Evolutionary conservation across 2,888 invertebrate genomes (phyloP), one percentile per base, ranked within the genome.

Genomic region (Brachyptera putata): DNA sequence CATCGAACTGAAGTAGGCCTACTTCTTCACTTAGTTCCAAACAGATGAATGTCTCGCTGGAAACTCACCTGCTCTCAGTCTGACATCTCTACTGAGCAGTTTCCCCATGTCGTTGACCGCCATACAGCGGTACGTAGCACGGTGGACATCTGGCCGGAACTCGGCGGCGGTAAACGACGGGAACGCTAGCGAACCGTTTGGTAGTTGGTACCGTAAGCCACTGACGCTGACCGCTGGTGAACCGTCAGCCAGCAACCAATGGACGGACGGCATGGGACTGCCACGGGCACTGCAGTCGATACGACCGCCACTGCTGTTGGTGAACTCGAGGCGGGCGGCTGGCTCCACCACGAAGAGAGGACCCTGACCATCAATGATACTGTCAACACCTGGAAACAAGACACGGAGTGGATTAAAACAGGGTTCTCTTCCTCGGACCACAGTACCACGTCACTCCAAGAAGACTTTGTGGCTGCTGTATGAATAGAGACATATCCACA

Each of bases 291-390:
- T 43, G 41, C 64, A 64, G 39, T 64, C 64, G n/a, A 64, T 50
- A 1, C 64, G 60, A 9, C 61, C 49, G 3, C 64, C 64, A 5
- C 60, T 56, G 46, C 56, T 56, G 64, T 64, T 64, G 22, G 60
- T 53, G 43, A 64, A 61, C 26, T 64, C 62, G 3, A 62, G 14
- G 11, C 60, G 50, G 1, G 60, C 41, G 2, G 64, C 57, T 5
- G 64, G 64, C 53, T 64, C 64, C 26, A 62, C 7, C 13, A 60
- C 50, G 46, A 64, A 57, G 30, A 64, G 39, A 3, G 64, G 64
- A 0, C 64, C 64, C 34, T 64, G 62, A 61, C 75, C 74, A 68
- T 74, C 75, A 72, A 74, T 70, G 68, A 73, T 72, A 63, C 70
- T 71, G 61, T 72, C 72, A 67, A 73, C 72, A 63, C 73, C 74